phyloP scores from a whole-genome alignment of 2,888 invertebrate genomes.

The Nephrocerus scutellatus region DNA sequence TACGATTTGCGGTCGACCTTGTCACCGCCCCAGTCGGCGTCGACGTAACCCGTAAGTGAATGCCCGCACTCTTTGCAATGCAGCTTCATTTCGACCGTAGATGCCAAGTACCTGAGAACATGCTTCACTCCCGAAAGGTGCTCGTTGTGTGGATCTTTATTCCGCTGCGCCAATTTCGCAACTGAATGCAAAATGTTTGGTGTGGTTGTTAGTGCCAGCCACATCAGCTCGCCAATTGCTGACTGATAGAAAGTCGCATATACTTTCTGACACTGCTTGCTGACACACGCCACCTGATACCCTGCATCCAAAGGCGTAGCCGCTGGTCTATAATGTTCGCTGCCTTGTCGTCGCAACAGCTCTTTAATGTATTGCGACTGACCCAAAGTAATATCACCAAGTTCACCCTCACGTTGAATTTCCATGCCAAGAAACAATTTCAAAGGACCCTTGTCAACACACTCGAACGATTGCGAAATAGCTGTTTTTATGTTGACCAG shows the following conservation, averaged over 20 bases:
- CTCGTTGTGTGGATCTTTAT: constrained; percentile 4
- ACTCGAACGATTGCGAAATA: no score
- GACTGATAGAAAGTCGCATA: constrained; percentile 17
- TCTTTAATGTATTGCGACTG: constrained; percentile 10
- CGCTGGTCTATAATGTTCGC: no score
- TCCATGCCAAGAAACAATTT: constrained; percentile 11
- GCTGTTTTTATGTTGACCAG: constrained; percentile 13
- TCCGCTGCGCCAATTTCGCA: constrained; percentile 12
- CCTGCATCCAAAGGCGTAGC: no score
- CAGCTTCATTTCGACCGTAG: constrained; percentile 1
- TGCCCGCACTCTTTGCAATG: not conserved
- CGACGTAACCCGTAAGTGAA: not conserved
- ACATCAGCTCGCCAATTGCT: constrained; percentile 19
- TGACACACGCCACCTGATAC: constrained; percentile 15
- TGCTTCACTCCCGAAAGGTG: constrained; percentile 3
- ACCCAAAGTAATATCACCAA: constrained; percentile 5
- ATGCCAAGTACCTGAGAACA: constrained; percentile 2
- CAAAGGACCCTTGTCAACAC: constrained; percentile 11
- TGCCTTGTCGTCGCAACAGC: constrained; percentile 7
- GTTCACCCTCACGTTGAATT: no score
- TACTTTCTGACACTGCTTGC: constrained; percentile 9
- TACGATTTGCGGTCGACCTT: constrained; percentile 17
- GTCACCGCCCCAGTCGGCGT: constrained; percentile 9
- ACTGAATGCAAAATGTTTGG: constrained; percentile 10
- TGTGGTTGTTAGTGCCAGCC: constrained; percentile 14